phyloP scores from a whole-genome alignment of 2,113 vertebrate genomes.

The Aldabrachelys gigantea region DNA sequence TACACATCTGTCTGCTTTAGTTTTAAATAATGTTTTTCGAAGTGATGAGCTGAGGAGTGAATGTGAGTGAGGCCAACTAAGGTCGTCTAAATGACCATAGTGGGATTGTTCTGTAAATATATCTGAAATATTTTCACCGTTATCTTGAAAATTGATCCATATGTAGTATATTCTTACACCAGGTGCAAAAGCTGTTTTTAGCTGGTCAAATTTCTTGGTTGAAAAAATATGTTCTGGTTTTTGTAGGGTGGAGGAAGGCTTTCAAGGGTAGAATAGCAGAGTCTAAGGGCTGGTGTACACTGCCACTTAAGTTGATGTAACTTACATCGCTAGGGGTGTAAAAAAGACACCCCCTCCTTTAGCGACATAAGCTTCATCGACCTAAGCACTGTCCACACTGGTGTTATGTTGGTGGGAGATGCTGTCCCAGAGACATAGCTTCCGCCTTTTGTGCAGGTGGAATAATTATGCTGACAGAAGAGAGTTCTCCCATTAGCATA shows the following conservation, averaged over 20 bases:
- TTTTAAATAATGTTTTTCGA: slow-evolving; percentile 5
- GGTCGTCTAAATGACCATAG: neutral
- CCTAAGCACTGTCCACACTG: too few relatives aligned
- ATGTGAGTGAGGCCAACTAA: neutral
- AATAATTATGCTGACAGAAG: too few relatives aligned
- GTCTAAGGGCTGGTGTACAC: neutral
- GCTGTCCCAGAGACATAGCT: too few relatives aligned
- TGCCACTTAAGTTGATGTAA: too few relatives aligned
- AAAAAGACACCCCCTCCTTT: too few relatives aligned
- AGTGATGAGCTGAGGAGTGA: accelerated
- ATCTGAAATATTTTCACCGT: slow-evolving; percentile 10
- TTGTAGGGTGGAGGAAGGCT: neutral
- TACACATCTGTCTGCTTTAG: neutral
- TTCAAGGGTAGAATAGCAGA: neutral
- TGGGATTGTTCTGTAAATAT: neutral
- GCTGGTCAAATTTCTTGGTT: neutral
- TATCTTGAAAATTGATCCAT: neutral
- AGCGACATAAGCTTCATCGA: too few relatives aligned
- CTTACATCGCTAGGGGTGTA: too few relatives aligned
- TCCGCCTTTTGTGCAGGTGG: too few relatives aligned
- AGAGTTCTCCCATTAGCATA: too few relatives aligned
- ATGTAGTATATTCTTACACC: neutral
- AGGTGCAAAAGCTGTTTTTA: neutral
- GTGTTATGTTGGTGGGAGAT: too few relatives aligned
- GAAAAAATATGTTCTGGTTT: neutral